A percentile compares a stretch with the other conserved stretches of the same genome.
These are phyloP conservation scores for Peribatodes rhomboidaria DNA, from an alignment of 2,888 invertebrate species.

Conservation along the genomic window DNA sequence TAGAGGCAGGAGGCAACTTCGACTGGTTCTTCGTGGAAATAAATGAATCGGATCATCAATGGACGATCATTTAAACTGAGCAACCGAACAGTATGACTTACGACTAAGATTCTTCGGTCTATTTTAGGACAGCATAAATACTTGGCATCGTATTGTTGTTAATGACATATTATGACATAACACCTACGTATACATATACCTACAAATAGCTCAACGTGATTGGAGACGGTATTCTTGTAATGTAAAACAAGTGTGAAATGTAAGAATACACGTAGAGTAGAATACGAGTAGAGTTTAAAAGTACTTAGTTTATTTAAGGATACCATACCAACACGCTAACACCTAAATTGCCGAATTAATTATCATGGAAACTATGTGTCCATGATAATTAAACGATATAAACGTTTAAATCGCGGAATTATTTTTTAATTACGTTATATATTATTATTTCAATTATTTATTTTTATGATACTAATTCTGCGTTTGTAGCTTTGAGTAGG, in stretches of 20 bases:
- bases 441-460: too few relatives aligned
- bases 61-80: slow-evolving; percentile 27
- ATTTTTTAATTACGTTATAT: too few relatives aligned
- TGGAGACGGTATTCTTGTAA: slow-evolving; percentile 10
- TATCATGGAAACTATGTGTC: too few relatives aligned
- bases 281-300: too few relatives aligned
- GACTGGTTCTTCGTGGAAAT: slow-evolving; percentile 39
- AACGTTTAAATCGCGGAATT: too few relatives aligned
- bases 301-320: too few relatives aligned
- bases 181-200: slow-evolving; percentile 24
- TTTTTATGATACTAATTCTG: too few relatives aligned
- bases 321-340: too few relatives aligned
- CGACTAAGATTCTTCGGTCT: slow-evolving; percentile 31
- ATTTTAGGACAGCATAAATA: slow-evolving; percentile 39
- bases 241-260: neutral
- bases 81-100: slow-evolving; percentile 39
- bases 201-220: slow-evolving; percentile 41
- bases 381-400: too few relatives aligned
- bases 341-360: too few relatives aligned
- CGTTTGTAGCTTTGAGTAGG: too few relatives aligned
- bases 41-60: slow-evolving; percentile 42
- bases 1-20: slow-evolving; percentile 23
- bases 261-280: too few relatives aligned
- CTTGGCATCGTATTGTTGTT: slow-evolving; percentile 50
- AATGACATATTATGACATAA: slow-evolving; percentile 51